Evolutionary conservation across 2,888 invertebrate genomes (phyloP).

Genomic region (Cryptosula pallasiana): DNA sequence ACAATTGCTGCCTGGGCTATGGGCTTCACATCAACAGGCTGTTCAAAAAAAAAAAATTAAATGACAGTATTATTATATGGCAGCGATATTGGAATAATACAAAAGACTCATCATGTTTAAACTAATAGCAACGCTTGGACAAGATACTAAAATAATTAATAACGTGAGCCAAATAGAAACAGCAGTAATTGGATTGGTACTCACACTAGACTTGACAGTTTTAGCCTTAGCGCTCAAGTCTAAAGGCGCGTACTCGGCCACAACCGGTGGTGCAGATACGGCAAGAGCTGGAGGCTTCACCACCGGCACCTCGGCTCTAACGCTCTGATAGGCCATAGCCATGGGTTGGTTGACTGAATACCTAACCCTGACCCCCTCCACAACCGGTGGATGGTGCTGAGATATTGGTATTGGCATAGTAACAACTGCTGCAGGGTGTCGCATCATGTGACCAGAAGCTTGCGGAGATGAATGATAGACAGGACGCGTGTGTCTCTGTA

Average conservation of each 20-base stretch:
- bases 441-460: neutral
- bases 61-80: too few species aligned
- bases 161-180: too few species aligned
- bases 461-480: neutral
- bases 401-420: neutral
- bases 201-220: neutral
- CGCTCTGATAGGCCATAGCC: neutral
- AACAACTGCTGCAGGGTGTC: neutral
- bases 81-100: too few species aligned
- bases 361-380: neutral
- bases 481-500: neutral
- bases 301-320: neutral
- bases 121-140: too few species aligned
- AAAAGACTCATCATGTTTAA: neutral
- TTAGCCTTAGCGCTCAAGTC: conserved; percentile 5
- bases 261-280: neutral
- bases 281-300: neutral
- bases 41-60: neutral
- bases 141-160: too few species aligned
- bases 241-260: neutral
- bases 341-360: neutral
- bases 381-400: neutral
- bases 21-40: neutral
- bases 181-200: too few species aligned
- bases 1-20: conserved; percentile 9